Base-by-base conservation (phyloP, 2,113 vertebrate genomes). In the Myodes glareolus region DNA sequence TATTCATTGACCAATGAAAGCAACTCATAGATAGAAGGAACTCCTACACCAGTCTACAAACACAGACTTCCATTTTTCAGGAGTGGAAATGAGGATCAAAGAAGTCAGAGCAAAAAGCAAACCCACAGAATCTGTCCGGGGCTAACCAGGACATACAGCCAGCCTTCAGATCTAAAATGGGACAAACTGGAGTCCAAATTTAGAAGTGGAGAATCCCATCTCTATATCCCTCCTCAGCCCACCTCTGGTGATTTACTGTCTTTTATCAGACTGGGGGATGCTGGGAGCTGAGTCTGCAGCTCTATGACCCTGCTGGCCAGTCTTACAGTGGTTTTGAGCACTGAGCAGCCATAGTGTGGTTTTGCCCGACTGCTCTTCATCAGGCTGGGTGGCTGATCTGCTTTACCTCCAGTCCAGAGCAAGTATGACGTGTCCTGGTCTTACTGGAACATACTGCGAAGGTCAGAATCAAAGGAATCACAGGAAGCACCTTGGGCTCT, bases 371-470 rank as follows among this genome's bases (percentile, higher is more conserved):
- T 96, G 81, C 21, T 96, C 63, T 82, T 86, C 31, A 10, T 73
- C 91, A 88, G 77, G 39, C 78, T 82, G 21, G 65, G 58, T 72
- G 89, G 52, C 89, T 47, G 89, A 95, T 67, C 58, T 91, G 17
- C 13, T 94, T 96, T 76, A 84, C 89, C 23, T 76, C 55, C 65
- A 61, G 89, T 72, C 33, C 52, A 63, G 50, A 89, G 52, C 16
- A 50, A 58, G 92, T 80, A 85, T 45, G 25, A 55, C 25, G 0
- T 91, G 27, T 94, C 94, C 65, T 17, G 16, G 47, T 89, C 96
- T 88, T 58, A 89, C 70, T 86, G 63, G 55, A 70, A 97, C 94
- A 97, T 52, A 52, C 23, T 91, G 39, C 39, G 52, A 86, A 95
- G 52, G 25, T 89, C 72, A 89, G 67, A 96, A 33, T 33, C 29